Percentiles rank a stretch among this genome's conserved stretches.
Evolutionary conservation across 2,888 invertebrate species (phyloP).

Genomic region (Eupithecia dodoneata): DNA sequence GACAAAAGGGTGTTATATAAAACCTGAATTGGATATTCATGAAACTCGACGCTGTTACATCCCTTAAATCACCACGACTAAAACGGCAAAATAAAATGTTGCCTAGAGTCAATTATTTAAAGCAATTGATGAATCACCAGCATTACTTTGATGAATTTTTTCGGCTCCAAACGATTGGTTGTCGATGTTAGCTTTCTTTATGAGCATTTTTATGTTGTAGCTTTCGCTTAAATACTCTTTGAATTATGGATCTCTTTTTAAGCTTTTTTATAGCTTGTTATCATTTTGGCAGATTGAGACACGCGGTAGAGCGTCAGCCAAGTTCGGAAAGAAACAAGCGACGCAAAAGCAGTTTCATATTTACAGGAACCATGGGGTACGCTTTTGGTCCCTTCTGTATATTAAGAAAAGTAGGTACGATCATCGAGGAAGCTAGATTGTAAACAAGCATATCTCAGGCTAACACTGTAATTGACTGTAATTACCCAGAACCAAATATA

Average conservation of each 20-base stretch:
- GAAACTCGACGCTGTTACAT: conserved; percentile 12
- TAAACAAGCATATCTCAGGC: neutral
- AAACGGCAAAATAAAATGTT: conserved; percentile 28
- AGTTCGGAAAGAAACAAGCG: neutral
- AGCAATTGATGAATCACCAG: conserved; percentile 46
- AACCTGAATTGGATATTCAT: conserved; percentile 6
- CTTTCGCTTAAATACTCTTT: neutral
- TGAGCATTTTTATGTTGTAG: neutral
- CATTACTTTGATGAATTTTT: conserved; percentile 38
- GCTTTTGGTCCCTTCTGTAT: too few relatives aligned
- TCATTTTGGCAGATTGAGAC: neutral
- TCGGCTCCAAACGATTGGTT: conserved; percentile 14
- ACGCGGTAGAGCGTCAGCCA: neutral
- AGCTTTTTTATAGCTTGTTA: neutral
- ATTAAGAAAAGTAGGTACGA: too few relatives aligned
- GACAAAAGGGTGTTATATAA: neutral
- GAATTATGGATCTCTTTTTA: neutral
- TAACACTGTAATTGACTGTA: neutral
- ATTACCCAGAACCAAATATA: neutral
- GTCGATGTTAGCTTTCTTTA: conserved; percentile 8
- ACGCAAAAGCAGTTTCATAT: neutral
- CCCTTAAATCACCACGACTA: conserved; percentile 14
- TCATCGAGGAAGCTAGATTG: neutral
- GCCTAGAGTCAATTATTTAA: conserved; percentile 46
- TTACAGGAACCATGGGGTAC: neutral